A percentile compares a stretch with the other conserved stretches of the same genome.
phyloP scores from a whole-genome alignment of 2,113 vertebrate species.

The Tetrax tetrax region DNA sequence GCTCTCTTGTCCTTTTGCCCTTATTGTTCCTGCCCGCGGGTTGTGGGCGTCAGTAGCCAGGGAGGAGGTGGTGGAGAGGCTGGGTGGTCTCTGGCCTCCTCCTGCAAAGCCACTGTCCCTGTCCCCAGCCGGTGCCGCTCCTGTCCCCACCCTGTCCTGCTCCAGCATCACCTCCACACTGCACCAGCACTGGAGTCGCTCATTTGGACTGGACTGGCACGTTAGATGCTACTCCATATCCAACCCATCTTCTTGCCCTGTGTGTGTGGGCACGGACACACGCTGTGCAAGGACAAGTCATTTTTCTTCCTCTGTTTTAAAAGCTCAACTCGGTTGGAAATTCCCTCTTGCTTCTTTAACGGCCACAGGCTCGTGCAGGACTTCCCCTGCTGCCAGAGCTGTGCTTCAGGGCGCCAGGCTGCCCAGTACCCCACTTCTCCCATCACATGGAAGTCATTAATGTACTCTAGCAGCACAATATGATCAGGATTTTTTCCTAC shows the following conservation, averaged over 20 bases:
- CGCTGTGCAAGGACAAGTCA: not conserved
- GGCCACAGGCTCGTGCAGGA: not conserved
- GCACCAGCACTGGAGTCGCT: accelerated
- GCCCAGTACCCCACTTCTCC: accelerated
- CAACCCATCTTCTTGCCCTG: accelerated
- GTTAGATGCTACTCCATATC: not conserved
- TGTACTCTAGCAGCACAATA: not conserved
- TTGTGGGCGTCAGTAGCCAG: not conserved
- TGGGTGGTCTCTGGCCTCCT: constrained; percentile 19
- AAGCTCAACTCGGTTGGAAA: not conserved
- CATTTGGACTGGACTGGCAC: not conserved
- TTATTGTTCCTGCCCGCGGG: not conserved
- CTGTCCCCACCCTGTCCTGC: not conserved
- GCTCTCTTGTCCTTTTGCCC: constrained; percentile 71
- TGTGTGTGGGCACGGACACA: accelerated
- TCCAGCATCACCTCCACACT: accelerated
- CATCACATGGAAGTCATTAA: not conserved
- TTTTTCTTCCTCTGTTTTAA: not conserved
- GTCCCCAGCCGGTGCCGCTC: not conserved
- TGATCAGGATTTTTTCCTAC: not conserved
- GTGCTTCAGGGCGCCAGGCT: not conserved
- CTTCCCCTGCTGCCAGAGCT: not conserved
- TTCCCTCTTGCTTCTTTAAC: not conserved
- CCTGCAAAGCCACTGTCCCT: not conserved
- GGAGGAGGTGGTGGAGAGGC: not conserved